Percentiles rank a stretch among this genome's conserved stretches.
Evolutionary conservation across 2,888 invertebrate species (phyloP).

Genomic region (Tipula vernalis): DNA sequence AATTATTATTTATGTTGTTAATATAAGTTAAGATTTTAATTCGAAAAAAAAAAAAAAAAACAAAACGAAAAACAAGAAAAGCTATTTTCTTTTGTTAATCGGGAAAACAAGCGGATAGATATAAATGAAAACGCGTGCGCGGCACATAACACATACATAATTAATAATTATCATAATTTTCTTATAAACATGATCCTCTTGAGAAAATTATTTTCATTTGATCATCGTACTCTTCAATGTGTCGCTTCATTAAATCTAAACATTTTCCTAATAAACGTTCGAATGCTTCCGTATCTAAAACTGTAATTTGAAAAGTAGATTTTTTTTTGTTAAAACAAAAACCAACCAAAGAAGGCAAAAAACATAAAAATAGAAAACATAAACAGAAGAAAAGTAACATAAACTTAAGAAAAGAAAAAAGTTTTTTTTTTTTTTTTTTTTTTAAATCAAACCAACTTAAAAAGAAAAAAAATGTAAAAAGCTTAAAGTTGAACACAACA

Average conservation of each 20-base stretch:
- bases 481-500: neutral
- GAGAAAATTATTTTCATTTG: conserved; percentile 15
- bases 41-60: neutral
- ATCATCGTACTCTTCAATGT: conserved; percentile 82
- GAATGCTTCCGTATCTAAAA: conserved; percentile 93
- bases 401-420: neutral
- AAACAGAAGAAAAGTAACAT: neutral
- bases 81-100: neutral
- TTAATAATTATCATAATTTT: neutral
- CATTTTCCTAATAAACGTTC: conserved; percentile 93
- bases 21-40: neutral
- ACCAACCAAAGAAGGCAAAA: neutral
- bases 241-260: conserved; percentile 95
- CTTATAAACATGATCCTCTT: neutral
- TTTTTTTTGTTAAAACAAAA: neutral
- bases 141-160: neutral
- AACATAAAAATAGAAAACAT: neutral
- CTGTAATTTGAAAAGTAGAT: conserved; percentile 40
- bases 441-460: neutral
- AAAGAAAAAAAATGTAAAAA: neutral
- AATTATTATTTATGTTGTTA: neutral
- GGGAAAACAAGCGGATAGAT: neutral
- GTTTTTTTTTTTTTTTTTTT: neutral
- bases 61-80: neutral
- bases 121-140: neutral